Conservation (phyloP, 2,797 vertebrate species). For the Petrocephalus schoutedeni region DNA sequence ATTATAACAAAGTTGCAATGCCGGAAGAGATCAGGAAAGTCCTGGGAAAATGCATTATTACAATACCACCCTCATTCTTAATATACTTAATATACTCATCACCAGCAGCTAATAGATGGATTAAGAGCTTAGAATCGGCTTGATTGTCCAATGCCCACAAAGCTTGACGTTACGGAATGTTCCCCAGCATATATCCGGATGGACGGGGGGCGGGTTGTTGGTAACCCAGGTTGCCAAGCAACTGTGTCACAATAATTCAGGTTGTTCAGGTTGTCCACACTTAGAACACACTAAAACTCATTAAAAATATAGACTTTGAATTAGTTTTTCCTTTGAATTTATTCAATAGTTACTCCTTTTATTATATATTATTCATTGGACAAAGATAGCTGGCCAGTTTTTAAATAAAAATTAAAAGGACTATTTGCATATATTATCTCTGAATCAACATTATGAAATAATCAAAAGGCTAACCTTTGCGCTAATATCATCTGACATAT, state of each 20-base stretch:
- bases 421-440: not conserved
- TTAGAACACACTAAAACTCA: not conserved
- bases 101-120: not conserved
- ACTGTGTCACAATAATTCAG: not conserved
- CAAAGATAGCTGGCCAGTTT: not conserved
- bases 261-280: not conserved
- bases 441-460: not conserved
- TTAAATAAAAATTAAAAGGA: not conserved
- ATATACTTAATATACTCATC: not conserved
- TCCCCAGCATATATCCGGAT: not conserved
- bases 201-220: not conserved
- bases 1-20: not conserved
- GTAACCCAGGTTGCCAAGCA: not conserved
- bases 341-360: not conserved
- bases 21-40: not conserved
- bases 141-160: not conserved
- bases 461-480: not conserved
- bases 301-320: not conserved
- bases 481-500: not conserved
- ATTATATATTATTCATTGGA: not conserved
- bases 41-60: not conserved
- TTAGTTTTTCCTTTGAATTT: not conserved
- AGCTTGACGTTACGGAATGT: not conserved
- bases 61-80: not conserved
- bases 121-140: not conserved